Percentiles rank a stretch among this genome's conserved stretches.
Conservation (phyloP, 2,113 vertebrate genomes). For the Glaucidium brasilianum region DNA sequence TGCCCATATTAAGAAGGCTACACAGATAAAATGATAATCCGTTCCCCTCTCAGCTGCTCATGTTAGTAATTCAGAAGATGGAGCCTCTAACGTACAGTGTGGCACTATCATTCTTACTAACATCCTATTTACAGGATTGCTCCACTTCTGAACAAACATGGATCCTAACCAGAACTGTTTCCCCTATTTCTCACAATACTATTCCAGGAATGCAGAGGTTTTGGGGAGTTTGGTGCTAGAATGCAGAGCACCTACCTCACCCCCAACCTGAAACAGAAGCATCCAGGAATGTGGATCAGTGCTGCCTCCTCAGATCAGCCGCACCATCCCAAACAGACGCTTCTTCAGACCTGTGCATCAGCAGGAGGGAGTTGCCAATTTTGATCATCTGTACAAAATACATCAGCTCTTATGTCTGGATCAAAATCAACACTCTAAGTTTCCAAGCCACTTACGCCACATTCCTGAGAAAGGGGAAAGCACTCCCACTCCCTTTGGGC, state of each 20-base stretch:
- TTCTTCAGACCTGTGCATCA: conserved; percentile 70
- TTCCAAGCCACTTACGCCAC: conserved; percentile 58
- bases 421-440: conserved; percentile 59
- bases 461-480: conserved; percentile 47
- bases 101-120: conserved; percentile 1
- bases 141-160: conserved; percentile 45
- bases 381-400: conserved; percentile 72
- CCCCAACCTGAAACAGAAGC: conserved; percentile 69
- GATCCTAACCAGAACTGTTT: conserved; percentile 33
- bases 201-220: conserved; percentile 67
- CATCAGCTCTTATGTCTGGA: conserved; percentile 70
- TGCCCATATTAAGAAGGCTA: neutral
- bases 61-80: conserved; percentile 37
- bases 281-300: conserved; percentile 71
- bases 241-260: conserved; percentile 71
- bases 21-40: neutral
- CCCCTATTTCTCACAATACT: conserved; percentile 38
- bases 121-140: neutral
- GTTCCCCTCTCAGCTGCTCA: conserved; percentile 46
- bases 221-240: conserved; percentile 71
- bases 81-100: conserved; percentile 6
- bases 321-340: conserved; percentile 68
- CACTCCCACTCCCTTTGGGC: conserved; percentile 45
- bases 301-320: conserved; percentile 71
- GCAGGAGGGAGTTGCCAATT: conserved; percentile 71